These are phyloP conservation scores for Drosophila conformis DNA, from an alignment of 2,888 invertebrate genomes.

Conservation along the genomic window DNA sequence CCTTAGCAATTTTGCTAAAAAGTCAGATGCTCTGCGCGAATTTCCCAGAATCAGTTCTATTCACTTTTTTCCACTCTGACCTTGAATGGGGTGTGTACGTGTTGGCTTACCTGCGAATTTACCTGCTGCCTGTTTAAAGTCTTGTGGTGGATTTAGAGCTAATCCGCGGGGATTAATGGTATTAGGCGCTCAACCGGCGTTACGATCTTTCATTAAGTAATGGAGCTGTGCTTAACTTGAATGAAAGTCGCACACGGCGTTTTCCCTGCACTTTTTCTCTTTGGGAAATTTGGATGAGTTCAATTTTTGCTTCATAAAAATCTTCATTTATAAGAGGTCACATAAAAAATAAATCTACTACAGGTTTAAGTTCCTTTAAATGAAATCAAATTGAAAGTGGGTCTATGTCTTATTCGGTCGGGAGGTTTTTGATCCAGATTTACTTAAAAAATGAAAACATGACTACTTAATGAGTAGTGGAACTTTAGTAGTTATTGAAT, in stretches of 20 bases:
- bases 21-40: constrained; percentile 59
- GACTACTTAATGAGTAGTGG: not conserved
- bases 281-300: not conserved
- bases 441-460: not conserved
- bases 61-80: constrained; percentile 39
- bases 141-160: constrained; percentile 77
- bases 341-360: not conserved
- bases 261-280: constrained; percentile 21
- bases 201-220: constrained; percentile 68
- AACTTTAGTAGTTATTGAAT: constrained; percentile 1
- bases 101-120: constrained; percentile 7
- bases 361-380: not conserved
- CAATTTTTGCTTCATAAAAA: not conserved
- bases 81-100: constrained; percentile 45
- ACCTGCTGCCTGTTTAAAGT: constrained; percentile 60
- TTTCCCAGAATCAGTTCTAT: constrained; percentile 53
- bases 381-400: not conserved
- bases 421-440: not conserved
- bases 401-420: too few species aligned
- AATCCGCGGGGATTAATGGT: constrained; percentile 67
- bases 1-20: constrained; percentile 61
- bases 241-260: constrained; percentile 47
- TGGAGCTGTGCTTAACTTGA: constrained; percentile 57
- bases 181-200: constrained; percentile 52
- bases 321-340: not conserved